Base-by-base conservation (phyloP, 2,888 invertebrate species). In the Suillia variegata region DNA sequence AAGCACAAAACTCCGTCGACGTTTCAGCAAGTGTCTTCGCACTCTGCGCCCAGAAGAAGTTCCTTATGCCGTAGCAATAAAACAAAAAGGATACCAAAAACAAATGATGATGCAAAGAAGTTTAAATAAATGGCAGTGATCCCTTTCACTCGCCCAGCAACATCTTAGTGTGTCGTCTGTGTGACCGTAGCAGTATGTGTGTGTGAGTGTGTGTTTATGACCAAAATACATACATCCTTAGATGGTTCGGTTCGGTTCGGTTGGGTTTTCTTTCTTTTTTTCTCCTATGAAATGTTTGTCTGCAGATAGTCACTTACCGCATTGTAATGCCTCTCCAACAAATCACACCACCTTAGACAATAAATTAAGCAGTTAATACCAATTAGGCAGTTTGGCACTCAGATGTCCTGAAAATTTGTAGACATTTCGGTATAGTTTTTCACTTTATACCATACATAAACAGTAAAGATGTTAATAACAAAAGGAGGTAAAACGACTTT, bases 331-430 rank as follows among this genome's bases (percentile, higher is more conserved):
- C 73, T 72, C 74, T 75, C 75, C 73, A 77, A 78, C 78, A 78
- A 78, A 78, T 78, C 78, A 78, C 76, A 77, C 74, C 70, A 71
- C 74, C 70, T 77, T 78, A 70, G 65, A 69, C 78, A 71, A 78
- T 78, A 78, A 78, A 78, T 78, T 78, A 71, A 70, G 70, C 72
- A 75, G 78, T 77, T 79, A 79, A 79, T 79, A 76, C 79, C 78
- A 79, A 79, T 79, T 79, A 79, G 77, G 75, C 74, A 76, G 76
- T 64, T 63, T 69, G 73, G 73, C 71, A 70, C 71, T 76, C 75
- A 73, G 75, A 70, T 75, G 72, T 74, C 73, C 71, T 71, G 71
- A 73, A n/a, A 69, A 70, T 70, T 61, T 60, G 52, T 58, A 56
- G 24, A 50, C 38, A n/a, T 56, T 55, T 58, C 38, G 42, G 22